A percentile compares a stretch with the other conserved stretches of the same genome.
phyloP scores from a whole-genome alignment of 2,113 vertebrate species.

The Megaleporinus macrocephalus region DNA sequence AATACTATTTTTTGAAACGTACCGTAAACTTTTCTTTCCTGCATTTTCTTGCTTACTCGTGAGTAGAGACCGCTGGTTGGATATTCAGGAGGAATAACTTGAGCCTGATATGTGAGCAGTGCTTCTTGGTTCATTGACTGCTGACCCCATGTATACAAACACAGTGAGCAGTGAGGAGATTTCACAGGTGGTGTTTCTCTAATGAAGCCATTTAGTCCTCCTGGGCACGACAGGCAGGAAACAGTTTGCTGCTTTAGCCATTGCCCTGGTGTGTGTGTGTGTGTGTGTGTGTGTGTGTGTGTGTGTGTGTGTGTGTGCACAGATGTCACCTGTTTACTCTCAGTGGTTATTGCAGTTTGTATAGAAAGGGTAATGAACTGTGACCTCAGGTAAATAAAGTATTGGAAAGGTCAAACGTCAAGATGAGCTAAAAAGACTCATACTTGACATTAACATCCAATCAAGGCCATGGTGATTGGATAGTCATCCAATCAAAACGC shows the following conservation, averaged over 20 bases:
- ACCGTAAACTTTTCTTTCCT: no score
- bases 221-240: background rate
- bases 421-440: background rate
- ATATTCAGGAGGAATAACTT: no score
- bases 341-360: background rate
- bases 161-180: background rate
- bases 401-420: background rate
- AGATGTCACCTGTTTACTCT: background rate
- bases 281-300: constrained; percentile 1
- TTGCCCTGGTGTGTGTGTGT: background rate
- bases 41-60: no score
- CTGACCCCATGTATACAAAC: background rate
- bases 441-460: background rate
- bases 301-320: background rate
- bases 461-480: background rate
- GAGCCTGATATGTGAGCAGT: no score
- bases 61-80: no score
- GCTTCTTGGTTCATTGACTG: no score
- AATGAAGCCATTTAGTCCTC: background rate
- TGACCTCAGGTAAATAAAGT: background rate
- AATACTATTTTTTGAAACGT: no score
- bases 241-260: no score
- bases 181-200: background rate
- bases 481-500: background rate
- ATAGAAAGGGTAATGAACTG: background rate